Evolutionary conservation across 2,113 vertebrate species (phyloP), one percentile per base, ranked within the genome.

Genomic region (Lagopus muta): DNA sequence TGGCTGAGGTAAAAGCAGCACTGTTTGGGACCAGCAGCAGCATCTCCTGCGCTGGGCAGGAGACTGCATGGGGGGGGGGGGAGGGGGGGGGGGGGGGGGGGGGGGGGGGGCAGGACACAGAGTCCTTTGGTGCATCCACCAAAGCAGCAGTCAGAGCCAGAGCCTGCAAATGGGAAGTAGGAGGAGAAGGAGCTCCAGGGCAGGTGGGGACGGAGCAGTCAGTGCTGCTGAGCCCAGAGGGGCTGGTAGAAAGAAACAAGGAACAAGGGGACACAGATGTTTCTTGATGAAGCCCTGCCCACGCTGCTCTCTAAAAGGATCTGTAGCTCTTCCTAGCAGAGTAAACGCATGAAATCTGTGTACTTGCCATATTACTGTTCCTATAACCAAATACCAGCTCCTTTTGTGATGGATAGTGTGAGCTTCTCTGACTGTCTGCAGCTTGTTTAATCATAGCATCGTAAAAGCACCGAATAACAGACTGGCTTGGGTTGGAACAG

Each of bases 1-100:
- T 6, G 3, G 27, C 0, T 8, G 38, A 60, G 70, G 78, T 36
- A 27, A 8, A 79, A 18, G 6, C 1, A 0, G 50, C n/a, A 48
- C 82, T 52, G n/a, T 5, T 22, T 14, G 57, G 28, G 3, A 1
- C 10, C 10, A 14, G 60, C 4, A 43, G n/a, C 12, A 2, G 65
- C 30, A 1, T 5, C n/a, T 21, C 38, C 42, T 60, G 28, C 1
- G 6, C 57, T 40, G 40, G 30, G 40, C 30, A 50, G 7, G 20
- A 48, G 14, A 16, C 24, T 36, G 45, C 70, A 45, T 16, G 4
- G 25, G 66, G 11, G 11, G 19, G 19, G 19, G 55, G 11, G 19
- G 19, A n/a, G 25, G 66, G 11, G 4, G 25, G 66, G 11, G 4
- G 25, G 66, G 11, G 4, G 25, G 66, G 11, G 4, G 25, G 66